Evolutionary conservation across 2,888 invertebrate genomes (phyloP), one percentile per base, ranked within the genome.

Genomic region (Melanophora roralis): DNA sequence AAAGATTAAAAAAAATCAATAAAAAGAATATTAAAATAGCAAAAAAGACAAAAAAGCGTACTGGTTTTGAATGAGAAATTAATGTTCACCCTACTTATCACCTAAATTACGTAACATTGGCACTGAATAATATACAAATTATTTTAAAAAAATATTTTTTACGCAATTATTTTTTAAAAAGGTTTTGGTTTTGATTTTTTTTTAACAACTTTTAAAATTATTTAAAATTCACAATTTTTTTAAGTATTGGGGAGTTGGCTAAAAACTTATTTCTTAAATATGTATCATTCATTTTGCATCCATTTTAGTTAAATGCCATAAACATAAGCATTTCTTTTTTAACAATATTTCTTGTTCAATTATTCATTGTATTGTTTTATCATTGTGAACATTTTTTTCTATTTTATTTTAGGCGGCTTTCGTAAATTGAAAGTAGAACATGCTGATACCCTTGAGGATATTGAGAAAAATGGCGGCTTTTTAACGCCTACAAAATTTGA

Each of bases 401-500:
- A 8, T 60, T 34, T 62, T 7, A 64, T 83, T 84, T 76, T 83
- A 88, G 88, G 86, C 75, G 82, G 86, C 51, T 90, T 85, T 79
- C 88, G 87, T 72, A 89, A 88, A 76, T 83, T 89, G 49, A 89
- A 88, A 86, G 86, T 86, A 67, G 86, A 85, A 73, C 87, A 86
- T 11, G 84, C 86, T 14, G 85, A 86, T 83, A 80, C 84, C 51
- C 71, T 83, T 64, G 75, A 55, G 43, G 43, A 76, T 32, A 68
- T 84, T 55, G 78, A 84, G 72, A 81, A 84, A 71, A 85, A 87
- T 75, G 85, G 89, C 82, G 91, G 91, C 60, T 91, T 91, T 83
- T 78, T 90, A 27, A 87, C 88, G 43, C 88, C 92, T 84, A 92
- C 91, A 11, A 92, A 92, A 85, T 96, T 95, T 90, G 90, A 91